Base-by-base conservation (phyloP, 2,888 invertebrate genomes). In the Cephus pulcher region DNA sequence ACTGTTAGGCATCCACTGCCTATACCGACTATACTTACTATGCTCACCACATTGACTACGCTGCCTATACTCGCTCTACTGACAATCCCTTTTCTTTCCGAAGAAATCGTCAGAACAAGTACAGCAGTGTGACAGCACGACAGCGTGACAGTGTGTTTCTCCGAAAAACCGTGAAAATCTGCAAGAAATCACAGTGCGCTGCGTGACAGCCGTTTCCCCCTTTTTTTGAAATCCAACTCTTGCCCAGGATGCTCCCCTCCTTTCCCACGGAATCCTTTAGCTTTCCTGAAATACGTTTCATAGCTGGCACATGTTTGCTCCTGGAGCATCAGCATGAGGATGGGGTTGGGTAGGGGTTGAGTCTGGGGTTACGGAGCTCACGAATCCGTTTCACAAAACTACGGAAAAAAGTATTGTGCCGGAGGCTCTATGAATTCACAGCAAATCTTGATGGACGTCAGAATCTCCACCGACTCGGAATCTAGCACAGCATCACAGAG, bases 251-350 rank as follows among this genome's bases (percentile, higher is more conserved):
- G 70, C 78, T 71, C 35, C 87, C 88, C 84, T 79, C 76, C 80
- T 86, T 90, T 90, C 90, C 90, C 90, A 90, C 90, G 90, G 87
- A 90, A 90, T 90, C 89, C 90, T 89, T 89, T 88, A 80, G 81
- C 85, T 90, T 89, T 87, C 88, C 87, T 80, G 81, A 88, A 89
- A 89, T 87, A 85, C 82, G 84, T 82, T 70, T 33, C 70, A 33
- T 70, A 33, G 70, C 70, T 4, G 1, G 70, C 70, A 70, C 33
- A 33, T 70, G 70, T 70, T 70, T 33, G 70, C 33, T 70, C 12
- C 70, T 30, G 3, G 70, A 33, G 70, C 70, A 70, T 40, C 40
- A 15, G 15, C 6, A 40, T 6, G 40, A 15, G 15, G 40, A 40
- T 40, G 70, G 70, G 70, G 70, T 70, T 70, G 70, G 70, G 70